Percentiles rank a stretch among this genome's conserved stretches.
Evolutionary conservation across 2,797 vertebrate genomes (phyloP).

Genomic region (Halcyon badia): DNA sequence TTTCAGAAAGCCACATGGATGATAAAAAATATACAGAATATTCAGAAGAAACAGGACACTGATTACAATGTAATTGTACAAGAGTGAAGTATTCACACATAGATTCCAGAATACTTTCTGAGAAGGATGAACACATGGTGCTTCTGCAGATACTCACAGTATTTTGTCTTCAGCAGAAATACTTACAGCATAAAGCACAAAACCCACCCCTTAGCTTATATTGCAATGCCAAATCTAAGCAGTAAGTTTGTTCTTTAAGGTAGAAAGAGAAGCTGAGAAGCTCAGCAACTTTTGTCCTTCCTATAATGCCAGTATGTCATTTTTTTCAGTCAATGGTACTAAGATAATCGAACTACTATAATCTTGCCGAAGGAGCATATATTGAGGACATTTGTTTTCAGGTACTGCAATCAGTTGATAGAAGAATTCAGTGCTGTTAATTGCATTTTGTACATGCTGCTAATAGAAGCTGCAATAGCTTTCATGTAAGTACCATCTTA

Average conservation of each 20-base stretch:
- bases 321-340: conserved; percentile 21
- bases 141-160: conserved; percentile 8
- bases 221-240: neutral
- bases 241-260: neutral
- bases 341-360: conserved; percentile 24
- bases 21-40: neutral
- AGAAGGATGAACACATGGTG: neutral
- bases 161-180: conserved; percentile 38
- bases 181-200: conserved; percentile 1
- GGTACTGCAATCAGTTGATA: conserved; percentile 4
- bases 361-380: neutral
- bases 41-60: neutral
- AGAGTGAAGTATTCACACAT: neutral
- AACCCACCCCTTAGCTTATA: neutral
- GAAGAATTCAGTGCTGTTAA: neutral
- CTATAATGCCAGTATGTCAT: neutral
- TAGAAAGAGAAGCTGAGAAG: neutral
- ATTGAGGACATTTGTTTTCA: conserved; percentile 42
- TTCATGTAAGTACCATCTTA: conserved; percentile 12
- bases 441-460: conserved; percentile 18
- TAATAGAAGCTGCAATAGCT: conserved; percentile 21
- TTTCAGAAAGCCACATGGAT: neutral
- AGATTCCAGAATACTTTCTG: neutral
- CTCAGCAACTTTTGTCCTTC: neutral
- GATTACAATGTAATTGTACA: neutral